These are phyloP conservation scores for Pogonocherus hispidulus DNA, from an alignment of 2,888 invertebrate species.

Conservation along the genomic window DNA sequence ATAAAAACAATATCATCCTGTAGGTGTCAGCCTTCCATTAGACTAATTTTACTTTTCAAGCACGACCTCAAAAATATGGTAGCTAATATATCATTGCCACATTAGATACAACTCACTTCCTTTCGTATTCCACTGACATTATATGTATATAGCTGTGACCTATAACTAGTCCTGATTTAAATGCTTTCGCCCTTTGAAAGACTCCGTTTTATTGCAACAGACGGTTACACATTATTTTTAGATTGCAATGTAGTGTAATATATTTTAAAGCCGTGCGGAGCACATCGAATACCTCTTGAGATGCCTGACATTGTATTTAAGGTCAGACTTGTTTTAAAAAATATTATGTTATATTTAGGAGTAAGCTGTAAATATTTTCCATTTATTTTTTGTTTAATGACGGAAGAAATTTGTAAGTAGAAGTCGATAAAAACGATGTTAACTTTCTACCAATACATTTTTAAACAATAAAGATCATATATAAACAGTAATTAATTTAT, in stretches of 20 bases:
- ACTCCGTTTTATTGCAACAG: conserved; percentile 18
- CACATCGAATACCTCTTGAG: conserved; percentile 1
- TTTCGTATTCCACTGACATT: conserved; percentile 1
- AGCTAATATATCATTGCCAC: neutral
- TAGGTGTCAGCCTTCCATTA: too few species aligned
- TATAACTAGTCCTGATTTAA: conserved; percentile 13
- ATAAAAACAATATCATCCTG: too few species aligned
- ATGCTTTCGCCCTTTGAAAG: conserved; percentile 20
- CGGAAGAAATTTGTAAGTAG: too few species aligned
- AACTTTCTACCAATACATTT: too few species aligned
- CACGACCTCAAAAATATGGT: too few species aligned
- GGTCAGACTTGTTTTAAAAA: conserved; percentile 10
- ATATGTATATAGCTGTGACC: conserved; percentile 13
- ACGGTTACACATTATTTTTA: conserved; percentile 32
- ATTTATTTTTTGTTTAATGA: too few species aligned
- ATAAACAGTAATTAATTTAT: too few species aligned
- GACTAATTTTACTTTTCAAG: too few species aligned
- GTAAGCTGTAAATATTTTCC: too few species aligned
- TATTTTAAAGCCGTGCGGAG: conserved; percentile 30
- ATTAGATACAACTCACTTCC: neutral
- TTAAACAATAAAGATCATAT: too few species aligned
- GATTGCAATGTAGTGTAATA: conserved; percentile 22
- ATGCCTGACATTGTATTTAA: neutral
- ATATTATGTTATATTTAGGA: too few species aligned
- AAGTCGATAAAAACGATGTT: too few species aligned